Evolutionary conservation across 2,888 invertebrate species (phyloP).

Genomic region (Mycalesis mineus): DNA sequence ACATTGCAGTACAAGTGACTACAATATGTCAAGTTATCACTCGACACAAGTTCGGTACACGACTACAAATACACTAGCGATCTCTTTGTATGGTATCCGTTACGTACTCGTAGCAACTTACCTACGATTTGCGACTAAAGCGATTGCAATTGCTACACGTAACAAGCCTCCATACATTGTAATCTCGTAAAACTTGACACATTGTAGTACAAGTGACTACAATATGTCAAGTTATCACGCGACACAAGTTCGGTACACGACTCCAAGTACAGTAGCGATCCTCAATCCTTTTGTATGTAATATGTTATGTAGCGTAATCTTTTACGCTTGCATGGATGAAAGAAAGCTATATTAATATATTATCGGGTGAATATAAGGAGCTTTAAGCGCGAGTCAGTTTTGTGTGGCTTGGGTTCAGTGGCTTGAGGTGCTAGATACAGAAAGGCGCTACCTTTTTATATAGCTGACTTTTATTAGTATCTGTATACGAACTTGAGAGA

Average conservation of each 20-base stretch:
- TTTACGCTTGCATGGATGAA: not conserved
- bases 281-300: not conserved
- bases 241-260: not conserved
- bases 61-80: not conserved
- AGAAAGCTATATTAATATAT: not conserved
- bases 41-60: not conserved
- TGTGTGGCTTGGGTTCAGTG: not conserved
- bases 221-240: not conserved
- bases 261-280: not conserved
- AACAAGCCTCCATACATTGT: no score
- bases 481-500: no score
- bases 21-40: not conserved
- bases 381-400: not conserved
- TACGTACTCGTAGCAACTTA: no score
- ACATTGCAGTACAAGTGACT: not conserved
- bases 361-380: not conserved
- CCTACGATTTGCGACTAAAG: no score
- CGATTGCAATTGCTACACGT: no score
- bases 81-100: no score
- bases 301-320: not conserved
- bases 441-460: not conserved
- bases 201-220: not conserved
- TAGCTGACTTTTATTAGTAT: not conserved
- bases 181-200: no score
- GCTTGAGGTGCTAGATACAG: not conserved